phyloP scores from a whole-genome alignment of 2,797 vertebrate genomes.

The Selene dorsalis region DNA sequence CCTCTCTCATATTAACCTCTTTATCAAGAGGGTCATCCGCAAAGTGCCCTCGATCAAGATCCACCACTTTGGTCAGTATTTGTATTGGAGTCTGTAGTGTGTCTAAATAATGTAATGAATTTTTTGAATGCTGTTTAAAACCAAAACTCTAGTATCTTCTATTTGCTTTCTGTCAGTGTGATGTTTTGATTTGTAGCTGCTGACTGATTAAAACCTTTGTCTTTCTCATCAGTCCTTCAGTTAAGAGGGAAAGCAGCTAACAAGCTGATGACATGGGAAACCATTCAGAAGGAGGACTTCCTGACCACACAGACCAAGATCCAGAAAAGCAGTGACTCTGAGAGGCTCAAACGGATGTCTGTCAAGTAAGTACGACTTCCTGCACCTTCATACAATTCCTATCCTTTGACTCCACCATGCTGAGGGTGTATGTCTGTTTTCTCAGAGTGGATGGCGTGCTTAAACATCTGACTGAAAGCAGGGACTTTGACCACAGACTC shows the following conservation, averaged over 20 bases:
- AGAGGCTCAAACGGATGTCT: slow-evolving; percentile 89
- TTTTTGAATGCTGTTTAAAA: background rate
- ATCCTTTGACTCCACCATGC: background rate
- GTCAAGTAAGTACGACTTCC: slow-evolving; percentile 83
- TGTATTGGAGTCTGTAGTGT: background rate
- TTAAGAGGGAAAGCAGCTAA: slow-evolving; percentile 79
- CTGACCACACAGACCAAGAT: slow-evolving; percentile 83
- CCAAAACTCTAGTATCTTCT: background rate
- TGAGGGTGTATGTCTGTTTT: slow-evolving; percentile 24
- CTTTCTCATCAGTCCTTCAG: slow-evolving; percentile 76
- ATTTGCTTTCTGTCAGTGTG: too few relatives aligned
- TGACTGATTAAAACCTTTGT: background rate
- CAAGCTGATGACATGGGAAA: slow-evolving; percentile 89
- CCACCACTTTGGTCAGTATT: slow-evolving; percentile 88
- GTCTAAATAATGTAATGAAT: background rate
- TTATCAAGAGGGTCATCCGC: slow-evolving; percentile 83
- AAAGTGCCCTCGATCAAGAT: slow-evolving; percentile 79
- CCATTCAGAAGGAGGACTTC: slow-evolving; percentile 91
- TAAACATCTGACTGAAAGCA: slow-evolving; percentile 86
- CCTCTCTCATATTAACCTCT: slow-evolving; percentile 88
- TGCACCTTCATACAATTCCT: background rate
- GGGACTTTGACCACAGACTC: slow-evolving; percentile 86
- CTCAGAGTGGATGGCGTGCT: slow-evolving; percentile 81
- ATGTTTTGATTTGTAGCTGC: too few relatives aligned
- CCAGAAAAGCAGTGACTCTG: slow-evolving; percentile 86